Base-by-base conservation (phyloP, 2,888 invertebrate species). In the Desoria tigrina region DNA sequence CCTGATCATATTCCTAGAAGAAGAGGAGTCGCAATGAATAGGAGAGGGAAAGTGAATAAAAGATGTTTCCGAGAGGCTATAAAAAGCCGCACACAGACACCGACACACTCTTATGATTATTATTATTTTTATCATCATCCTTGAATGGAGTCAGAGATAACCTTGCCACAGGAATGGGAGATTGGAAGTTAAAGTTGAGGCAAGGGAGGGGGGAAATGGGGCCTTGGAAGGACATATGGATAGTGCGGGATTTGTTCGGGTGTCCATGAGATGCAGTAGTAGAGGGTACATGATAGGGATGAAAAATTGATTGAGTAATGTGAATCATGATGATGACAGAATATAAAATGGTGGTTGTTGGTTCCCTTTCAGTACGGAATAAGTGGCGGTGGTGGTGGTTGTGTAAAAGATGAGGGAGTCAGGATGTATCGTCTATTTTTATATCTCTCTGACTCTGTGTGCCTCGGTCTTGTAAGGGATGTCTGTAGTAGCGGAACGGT, bases 291-390 rank as follows among this genome's bases (percentile, higher is more conserved):
- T 60, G 63, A 60, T 60, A 59, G 50, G 63, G 60, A 66, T 60
- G 57, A 61, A 66, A 66, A 60, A 66, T 66, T 66, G 66, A 66
- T 66, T 60, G 63, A 66, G 66, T 66, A 66, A 66, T 63, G 63
- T 60, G 55, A 60, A 51, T 61, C 50, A 63, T 60, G 51, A 51
- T 51, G 56, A 66, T 63, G 61, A 63, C 59, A 66, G 59, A 62
- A 58, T 62, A 60, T 63, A 57, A 51, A 21, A 26, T 21, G 24
- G 23, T 51, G 18, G 51, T 51, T 51, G 11, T 51, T 51, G 26
- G 14, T 24, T 18, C 18, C 24, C 26, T 51, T 51, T 24, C 26
- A 7, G 6, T 14, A 51, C 6, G 21, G 24, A 18, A 16, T 45
- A 9, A 45, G 18, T 45, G 45, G 45, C 16, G 45, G 45, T 45